Evolutionary conservation across 2,113 vertebrate species (phyloP).

Genomic region (Piprites chloris): DNA sequence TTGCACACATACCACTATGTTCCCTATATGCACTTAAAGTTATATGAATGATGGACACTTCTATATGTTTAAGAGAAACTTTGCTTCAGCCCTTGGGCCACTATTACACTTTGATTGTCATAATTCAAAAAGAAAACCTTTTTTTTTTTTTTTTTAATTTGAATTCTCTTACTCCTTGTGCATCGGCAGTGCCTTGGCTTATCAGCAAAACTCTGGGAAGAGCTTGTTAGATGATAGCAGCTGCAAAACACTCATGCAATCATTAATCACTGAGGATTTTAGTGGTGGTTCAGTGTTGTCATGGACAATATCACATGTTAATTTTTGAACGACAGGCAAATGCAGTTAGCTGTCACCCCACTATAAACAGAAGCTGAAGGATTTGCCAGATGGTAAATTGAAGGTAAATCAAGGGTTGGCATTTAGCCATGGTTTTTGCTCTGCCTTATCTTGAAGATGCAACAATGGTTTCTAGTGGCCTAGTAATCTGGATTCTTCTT

Average conservation of each 20-base stretch:
- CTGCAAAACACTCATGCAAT: not conserved
- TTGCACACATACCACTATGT: not conserved
- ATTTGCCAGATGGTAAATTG: constrained; percentile 2
- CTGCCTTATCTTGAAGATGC: not conserved
- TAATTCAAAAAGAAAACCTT: not conserved
- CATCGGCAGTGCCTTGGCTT: not conserved
- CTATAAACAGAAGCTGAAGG: not conserved
- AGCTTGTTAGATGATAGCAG: not conserved
- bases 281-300: not conserved
- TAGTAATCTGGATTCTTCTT: not conserved
- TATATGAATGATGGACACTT: not conserved
- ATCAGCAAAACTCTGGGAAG: constrained; percentile 1
- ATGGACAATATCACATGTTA: not conserved
- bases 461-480: not conserved
- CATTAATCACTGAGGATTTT: constrained; percentile 15
- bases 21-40: not conserved
- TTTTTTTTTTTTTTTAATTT: not conserved
- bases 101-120: not conserved
- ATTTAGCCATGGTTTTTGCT: not conserved
- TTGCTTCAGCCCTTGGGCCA: not conserved
- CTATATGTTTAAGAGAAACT: not conserved
- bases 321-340: not conserved
- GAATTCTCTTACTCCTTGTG: not conserved
- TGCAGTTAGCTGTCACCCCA: not conserved
- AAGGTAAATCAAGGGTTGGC: not conserved